Evolutionary conservation across 2,888 invertebrate species (phyloP).

Genomic region (Cylloceria caligata): DNA sequence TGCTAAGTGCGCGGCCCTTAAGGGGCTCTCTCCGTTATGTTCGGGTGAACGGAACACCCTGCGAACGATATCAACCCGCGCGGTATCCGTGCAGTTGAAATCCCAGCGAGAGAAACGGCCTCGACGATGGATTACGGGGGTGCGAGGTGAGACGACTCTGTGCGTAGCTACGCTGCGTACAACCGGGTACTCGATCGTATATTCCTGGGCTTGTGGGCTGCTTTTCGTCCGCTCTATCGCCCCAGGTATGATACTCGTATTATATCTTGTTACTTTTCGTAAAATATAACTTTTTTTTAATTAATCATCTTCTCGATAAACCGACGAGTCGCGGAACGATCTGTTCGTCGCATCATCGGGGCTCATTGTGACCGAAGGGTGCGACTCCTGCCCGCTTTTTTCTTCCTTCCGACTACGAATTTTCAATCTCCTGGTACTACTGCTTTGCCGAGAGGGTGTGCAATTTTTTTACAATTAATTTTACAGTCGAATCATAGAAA

Average conservation of each 20-base stretch:
- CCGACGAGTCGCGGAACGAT: not conserved
- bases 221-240: conserved; percentile 7
- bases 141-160: conserved; percentile 29
- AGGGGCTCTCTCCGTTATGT: not conserved
- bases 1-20: not conserved
- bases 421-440: not conserved
- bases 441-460: too few relatives aligned
- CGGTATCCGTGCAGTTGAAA: not conserved
- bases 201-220: conserved; percentile 9
- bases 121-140: conserved; percentile 47
- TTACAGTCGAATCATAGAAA: too few relatives aligned
- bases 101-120: not conserved
- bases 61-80: not conserved
- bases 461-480: too few relatives aligned
- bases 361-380: not conserved
- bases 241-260: not conserved
- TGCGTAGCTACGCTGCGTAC: conserved; percentile 33
- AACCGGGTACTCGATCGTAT: not conserved
- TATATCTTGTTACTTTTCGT: not conserved
- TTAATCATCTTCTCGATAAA: too few relatives aligned
- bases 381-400: conserved; percentile 1
- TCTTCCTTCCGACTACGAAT: not conserved
- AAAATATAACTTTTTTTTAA: too few relatives aligned
- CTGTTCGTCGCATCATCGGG: not conserved
- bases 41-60: not conserved